Evolutionary conservation across 2,797 vertebrate genomes (phyloP), one percentile per base, ranked within the genome.

Genomic region (Halcyon leucocephala): DNA sequence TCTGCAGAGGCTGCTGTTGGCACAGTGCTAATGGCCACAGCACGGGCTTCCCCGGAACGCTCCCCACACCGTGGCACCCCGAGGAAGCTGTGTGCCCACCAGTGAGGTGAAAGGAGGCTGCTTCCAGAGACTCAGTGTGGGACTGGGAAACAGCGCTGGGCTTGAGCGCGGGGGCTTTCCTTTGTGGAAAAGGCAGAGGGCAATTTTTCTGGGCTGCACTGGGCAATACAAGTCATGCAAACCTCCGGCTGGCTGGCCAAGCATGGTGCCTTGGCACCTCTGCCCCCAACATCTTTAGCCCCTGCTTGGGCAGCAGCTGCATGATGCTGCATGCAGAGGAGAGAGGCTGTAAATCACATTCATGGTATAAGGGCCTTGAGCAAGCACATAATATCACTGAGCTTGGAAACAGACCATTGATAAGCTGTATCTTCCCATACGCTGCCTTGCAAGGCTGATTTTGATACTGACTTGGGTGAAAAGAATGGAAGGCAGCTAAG

Each of bases 21-120:
- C 14, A 19, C 72, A 33, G 95, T n/a, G 10, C 96, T 97, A 97
- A 97, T 97, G 95, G 97, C 95, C 95, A 80, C 10, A 4, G 86
- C 81, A 80, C 7, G 77, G 96, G 95, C 89, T 97, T 97, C 95
- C 96, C 96, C 82, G 6, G 89, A 66, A 67, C 14, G 62, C 73
- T 89, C 72, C 84, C 81, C 0, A 22, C 1, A 5, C 77, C 0
- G 3, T 3, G 0, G 69, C 0, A 0, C 86, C 64, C 64, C 0
- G 1, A 74, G 85, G 61, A 72, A 41, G 8, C 62, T 1, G 0
- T 2, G 2, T 2, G 3, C 80, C 10, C 2, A 2, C 80, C 6
- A 3, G 31, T 2, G 2, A 78, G 46, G 67, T 7, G 41, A 41
- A 21, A 7, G 52, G 28, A 60, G 12, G 4, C 41, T 31, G 60